Evolutionary conservation across 2,888 invertebrate species (phyloP), one percentile per base, ranked within the genome.

Genomic region (Cantharis lateralis): DNA sequence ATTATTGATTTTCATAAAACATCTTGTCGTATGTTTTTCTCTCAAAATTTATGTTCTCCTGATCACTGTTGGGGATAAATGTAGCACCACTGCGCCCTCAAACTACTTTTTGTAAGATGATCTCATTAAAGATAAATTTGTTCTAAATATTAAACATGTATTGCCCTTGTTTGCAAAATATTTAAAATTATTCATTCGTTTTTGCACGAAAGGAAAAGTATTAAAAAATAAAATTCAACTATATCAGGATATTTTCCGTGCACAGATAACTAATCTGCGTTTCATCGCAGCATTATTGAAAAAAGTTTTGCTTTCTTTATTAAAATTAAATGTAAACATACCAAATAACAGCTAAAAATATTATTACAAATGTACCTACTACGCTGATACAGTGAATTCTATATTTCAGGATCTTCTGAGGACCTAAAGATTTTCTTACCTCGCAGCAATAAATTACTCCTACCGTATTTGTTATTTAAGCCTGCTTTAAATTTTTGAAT

Each of bases 31-130:
- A 13, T 32, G 5, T 32, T 32, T 13, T n/a, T 4, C 32, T 32
- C 32, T 5, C 13, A 32, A 13, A 32, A 11, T 9, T 18, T 18
- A 18, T 64, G 18, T 64, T 18, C 20, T 64, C 64, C 64, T 64
- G 64, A 13, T 20, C 64, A 64, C 64, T 64, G 20, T 64, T 64
- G 64, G 64, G 64, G 64, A 64, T 64, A 64, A 64, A 64, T 64
- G 64, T 64, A 64, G 20, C 64, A 64, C 64, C 64, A 64, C 64
- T 64, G 64, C 64, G 64, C 64, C 64, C 64, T 64, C 64, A 64
- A 64, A 64, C 64, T 64, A 20, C 64, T 64, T 64, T 18, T 64
- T 64, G 64, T 11, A 15, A 64, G 64, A 20, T 32, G 32, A 32
- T 13, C 32, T 32, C 1, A 32, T 13, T 32, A 24, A 24, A 24